Conservation (phyloP, 2,888 invertebrate genomes). For the Torymus tubicola region DNA sequence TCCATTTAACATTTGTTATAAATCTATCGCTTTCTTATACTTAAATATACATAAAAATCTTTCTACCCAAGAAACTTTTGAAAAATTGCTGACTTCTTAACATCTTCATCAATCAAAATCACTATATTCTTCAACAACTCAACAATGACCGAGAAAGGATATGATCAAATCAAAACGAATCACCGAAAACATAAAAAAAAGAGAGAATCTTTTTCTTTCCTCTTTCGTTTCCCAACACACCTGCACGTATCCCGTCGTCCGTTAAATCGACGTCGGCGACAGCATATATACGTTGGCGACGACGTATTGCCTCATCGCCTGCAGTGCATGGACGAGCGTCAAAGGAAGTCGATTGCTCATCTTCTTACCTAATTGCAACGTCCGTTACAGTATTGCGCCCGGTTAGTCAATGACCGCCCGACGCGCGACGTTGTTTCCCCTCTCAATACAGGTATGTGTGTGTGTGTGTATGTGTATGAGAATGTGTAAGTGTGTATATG, state of each 20-base stretch:
- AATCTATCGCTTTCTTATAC: too few relatives aligned
- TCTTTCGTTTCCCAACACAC: not conserved
- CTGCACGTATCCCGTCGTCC: not conserved
- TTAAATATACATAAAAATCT: too few relatives aligned
- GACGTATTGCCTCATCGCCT: constrained; percentile 48
- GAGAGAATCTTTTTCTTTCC: too few relatives aligned
- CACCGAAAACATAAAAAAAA: too few relatives aligned
- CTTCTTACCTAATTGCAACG: constrained; percentile 62
- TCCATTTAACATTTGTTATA: too few relatives aligned
- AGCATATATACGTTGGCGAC: constrained; percentile 46
- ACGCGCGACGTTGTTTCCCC: constrained; percentile 6
- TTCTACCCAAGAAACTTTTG: too few relatives aligned
- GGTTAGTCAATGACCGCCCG: constrained; percentile 47
- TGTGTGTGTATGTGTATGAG: not conserved
- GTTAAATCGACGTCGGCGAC: constrained; percentile 9
- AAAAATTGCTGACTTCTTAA: too few relatives aligned
- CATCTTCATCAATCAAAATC: too few relatives aligned
- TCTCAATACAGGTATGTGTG: too few relatives aligned
- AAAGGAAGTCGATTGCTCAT: constrained; percentile 65
- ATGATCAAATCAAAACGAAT: too few relatives aligned
- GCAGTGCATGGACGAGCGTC: not conserved
- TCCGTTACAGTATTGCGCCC: constrained; percentile 49
- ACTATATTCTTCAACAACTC: too few relatives aligned
- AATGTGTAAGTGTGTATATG: not conserved
- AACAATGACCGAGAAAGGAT: too few relatives aligned